phyloP scores from a whole-genome alignment of 2,888 invertebrate species.

The Oconnorella tubifera region DNA sequence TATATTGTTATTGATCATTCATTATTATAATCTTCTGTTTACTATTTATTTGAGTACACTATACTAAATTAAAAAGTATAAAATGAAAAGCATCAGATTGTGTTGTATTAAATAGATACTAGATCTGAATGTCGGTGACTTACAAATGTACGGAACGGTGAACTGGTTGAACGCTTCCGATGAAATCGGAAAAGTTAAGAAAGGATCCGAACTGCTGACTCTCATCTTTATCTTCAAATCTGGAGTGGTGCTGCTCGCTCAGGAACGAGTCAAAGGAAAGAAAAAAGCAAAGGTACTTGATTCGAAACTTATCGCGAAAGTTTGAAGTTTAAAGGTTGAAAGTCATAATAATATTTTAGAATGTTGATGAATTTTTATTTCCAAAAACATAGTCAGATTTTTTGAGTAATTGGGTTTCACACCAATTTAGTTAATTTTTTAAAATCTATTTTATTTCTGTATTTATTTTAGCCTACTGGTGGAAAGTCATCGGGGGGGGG shows the following conservation, averaged over 20 bases:
- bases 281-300: slow-evolving; percentile 65
- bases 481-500: no score
- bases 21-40: not conserved
- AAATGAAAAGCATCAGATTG: not conserved
- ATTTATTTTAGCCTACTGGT: no score
- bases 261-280: slow-evolving; percentile 91
- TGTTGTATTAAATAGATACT: slow-evolving; percentile 59
- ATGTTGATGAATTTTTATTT: no score
- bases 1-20: no score
- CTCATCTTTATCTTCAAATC: slow-evolving; percentile 99
- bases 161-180: slow-evolving; percentile 98
- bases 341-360: no score
- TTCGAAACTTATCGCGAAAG: no score
- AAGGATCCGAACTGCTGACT: slow-evolving; percentile 89
- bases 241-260: slow-evolving; percentile 93
- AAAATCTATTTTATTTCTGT: no score
- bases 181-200: slow-evolving; percentile 95
- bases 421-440: no score
- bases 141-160: slow-evolving; percentile 94
- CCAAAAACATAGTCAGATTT: no score
- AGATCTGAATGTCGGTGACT: slow-evolving; percentile 92
- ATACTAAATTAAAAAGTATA: no score
- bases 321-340: no score
- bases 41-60: not conserved
- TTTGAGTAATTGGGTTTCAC: no score